phyloP scores from a whole-genome alignment of 2,888 invertebrate genomes.

The Cordylochernes scorpioides region DNA sequence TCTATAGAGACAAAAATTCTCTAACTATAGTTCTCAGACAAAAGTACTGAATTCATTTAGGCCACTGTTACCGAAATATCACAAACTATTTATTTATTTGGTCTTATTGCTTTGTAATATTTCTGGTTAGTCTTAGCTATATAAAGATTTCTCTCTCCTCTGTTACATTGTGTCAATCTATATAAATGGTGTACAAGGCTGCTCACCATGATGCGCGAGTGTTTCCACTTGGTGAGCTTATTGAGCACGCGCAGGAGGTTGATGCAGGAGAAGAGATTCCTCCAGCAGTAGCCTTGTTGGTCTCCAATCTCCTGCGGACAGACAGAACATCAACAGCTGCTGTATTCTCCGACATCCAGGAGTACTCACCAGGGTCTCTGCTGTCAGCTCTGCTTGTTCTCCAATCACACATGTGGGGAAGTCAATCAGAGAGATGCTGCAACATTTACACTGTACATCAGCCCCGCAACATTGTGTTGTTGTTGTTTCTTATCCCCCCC shows the following conservation, averaged over 20 bases:
- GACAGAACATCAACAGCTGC: not conserved
- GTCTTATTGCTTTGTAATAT: too few relatives aligned
- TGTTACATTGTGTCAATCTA: too few relatives aligned
- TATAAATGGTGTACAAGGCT: too few relatives aligned
- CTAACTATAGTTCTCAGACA: too few relatives aligned
- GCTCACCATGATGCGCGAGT: constrained; percentile 68
- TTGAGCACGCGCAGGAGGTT: constrained; percentile 85
- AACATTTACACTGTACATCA: constrained; percentile 16
- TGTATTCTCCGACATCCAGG: not conserved
- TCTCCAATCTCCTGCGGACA: constrained; percentile 18
- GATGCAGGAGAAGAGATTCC: constrained; percentile 91
- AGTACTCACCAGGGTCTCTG: constrained; percentile 38
- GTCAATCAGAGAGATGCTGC: constrained; percentile 62
- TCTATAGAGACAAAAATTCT: too few relatives aligned
- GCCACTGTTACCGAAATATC: too few relatives aligned
- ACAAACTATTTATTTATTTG: too few relatives aligned
- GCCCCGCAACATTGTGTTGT: too few relatives aligned
- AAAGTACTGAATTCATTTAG: too few relatives aligned
- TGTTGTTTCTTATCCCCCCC: too few relatives aligned
- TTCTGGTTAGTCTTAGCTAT: too few relatives aligned
- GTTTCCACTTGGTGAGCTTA: constrained; percentile 97
- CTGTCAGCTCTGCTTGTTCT: constrained; percentile 71
- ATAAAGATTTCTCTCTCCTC: too few relatives aligned
- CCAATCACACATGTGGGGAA: constrained; percentile 89
- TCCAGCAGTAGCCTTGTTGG: constrained; percentile 61